phyloP scores from a whole-genome alignment of 2,113 vertebrate genomes.

The Corapipo altera region DNA sequence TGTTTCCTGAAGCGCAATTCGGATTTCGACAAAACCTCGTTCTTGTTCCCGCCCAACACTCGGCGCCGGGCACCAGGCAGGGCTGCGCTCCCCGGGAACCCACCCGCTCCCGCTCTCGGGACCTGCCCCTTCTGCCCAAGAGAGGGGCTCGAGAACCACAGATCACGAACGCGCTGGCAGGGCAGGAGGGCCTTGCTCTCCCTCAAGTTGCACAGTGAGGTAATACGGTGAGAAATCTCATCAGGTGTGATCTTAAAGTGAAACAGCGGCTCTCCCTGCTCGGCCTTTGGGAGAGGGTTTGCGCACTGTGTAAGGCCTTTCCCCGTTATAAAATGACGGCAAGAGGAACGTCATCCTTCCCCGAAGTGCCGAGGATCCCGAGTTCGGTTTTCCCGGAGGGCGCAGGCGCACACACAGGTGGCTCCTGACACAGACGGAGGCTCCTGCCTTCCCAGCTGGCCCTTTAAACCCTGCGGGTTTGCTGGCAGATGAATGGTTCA shows the following conservation, averaged over 20 bases:
- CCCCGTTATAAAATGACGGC: neutral
- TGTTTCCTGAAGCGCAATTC: neutral
- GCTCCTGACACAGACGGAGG: neutral
- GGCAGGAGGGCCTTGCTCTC: neutral
- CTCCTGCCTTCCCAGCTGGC: neutral
- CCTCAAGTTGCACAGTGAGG: neutral
- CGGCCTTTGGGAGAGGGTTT: neutral
- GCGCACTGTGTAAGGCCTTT: neutral
- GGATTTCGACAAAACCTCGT: neutral
- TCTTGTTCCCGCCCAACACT: neutral
- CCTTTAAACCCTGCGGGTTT: neutral
- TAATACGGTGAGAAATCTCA: neutral
- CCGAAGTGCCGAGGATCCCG: neutral
- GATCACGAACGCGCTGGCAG: rapidly evolving
- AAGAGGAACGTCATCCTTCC: neutral
- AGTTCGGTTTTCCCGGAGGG: neutral
- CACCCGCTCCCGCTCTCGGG: no score
- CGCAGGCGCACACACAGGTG: neutral
- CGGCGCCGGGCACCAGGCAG: neutral
- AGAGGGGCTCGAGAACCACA: rapidly evolving
- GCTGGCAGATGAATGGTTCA: neutral
- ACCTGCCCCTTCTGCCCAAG: neutral
- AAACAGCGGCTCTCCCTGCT: neutral
- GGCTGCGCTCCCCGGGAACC: neutral
- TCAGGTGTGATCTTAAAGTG: neutral